Evolutionary conservation across 2,888 invertebrate genomes (phyloP), one percentile per base, ranked within the genome.

Genomic region (Diplazon laetatorius): DNA sequence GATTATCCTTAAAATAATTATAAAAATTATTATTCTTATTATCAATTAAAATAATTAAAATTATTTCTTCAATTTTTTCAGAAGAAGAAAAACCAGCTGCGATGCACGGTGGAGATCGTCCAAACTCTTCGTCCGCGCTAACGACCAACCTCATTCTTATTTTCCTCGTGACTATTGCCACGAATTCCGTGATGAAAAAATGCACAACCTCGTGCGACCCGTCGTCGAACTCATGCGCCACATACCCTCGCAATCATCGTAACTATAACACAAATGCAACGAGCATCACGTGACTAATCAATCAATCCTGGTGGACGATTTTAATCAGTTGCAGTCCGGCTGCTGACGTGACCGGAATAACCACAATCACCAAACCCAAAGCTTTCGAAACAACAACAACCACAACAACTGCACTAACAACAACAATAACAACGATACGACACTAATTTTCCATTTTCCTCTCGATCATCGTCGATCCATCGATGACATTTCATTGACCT

Each of bases 31-130:
- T n/a, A n/a, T n/a, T n/a, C n/a, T n/a, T n/a, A n/a, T n/a, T n/a
- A n/a, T n/a, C n/a, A n/a, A n/a, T n/a, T n/a, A n/a, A n/a, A n/a
- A n/a, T n/a, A n/a, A n/a, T n/a, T n/a, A n/a, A n/a, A n/a, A n/a
- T n/a, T n/a, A n/a, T n/a, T n/a, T n/a, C n/a, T n/a, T n/a, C n/a
- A 44, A 39, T 25, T 46, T 22, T 39, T 39, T 12, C 82, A 87
- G 87, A 87, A 46, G 87, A 87, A 76, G 87, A 87, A 69, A 87
- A 87, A 72, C 85, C 87, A 10, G 87, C 87, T 5, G 87, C 87
- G 1, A 87, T 87, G 87, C 87, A 87, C 68, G 87, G 85, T 2
- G 86, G 85, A 3, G 86, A 86, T 75, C 84, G 86, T 9, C 82
- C 83, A 59, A 85, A 80, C 75, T 82, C 81, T 2, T 83, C 85